Evolutionary conservation across 2,888 invertebrate genomes (phyloP).

Genomic region (Parelbella ahira): DNA sequence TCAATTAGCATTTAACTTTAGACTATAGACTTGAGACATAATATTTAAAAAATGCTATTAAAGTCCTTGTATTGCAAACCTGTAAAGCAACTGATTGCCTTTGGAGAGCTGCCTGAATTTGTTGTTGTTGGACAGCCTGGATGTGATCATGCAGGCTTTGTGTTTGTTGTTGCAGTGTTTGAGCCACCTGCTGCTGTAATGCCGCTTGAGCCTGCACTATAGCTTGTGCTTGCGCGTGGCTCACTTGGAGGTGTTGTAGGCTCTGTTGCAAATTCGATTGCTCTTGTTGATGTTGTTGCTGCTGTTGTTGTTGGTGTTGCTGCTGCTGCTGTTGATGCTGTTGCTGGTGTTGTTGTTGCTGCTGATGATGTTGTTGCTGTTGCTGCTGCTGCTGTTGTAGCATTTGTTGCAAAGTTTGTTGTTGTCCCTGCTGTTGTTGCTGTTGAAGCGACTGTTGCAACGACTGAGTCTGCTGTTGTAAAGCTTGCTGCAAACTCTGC

Average conservation of each 20-base stretch:
- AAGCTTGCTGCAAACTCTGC: conserved; percentile 51
- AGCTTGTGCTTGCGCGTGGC: conserved; percentile 70
- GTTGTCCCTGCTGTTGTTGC: conserved; percentile 49
- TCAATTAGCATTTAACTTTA: too few species aligned
- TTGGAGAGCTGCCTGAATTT: conserved; percentile 72
- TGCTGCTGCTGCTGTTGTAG: conserved; percentile 54
- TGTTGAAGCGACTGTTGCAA: conserved; percentile 50
- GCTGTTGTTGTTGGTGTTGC: conserved; percentile 43
- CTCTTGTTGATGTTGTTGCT: conserved; percentile 42
- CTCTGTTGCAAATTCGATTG: conserved; percentile 52
- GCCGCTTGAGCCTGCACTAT: conserved; percentile 70
- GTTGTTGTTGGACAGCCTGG: conserved; percentile 72
- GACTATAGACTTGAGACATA: too few species aligned
- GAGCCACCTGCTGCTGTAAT: conserved; percentile 70
- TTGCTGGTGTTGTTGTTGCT: conserved; percentile 47
- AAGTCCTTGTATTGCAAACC: conserved; percentile 46
- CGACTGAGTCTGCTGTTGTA: conserved; percentile 48
- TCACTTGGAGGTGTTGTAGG: conserved; percentile 66
- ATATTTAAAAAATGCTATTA: too few species aligned
- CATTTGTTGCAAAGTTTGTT: conserved; percentile 39
- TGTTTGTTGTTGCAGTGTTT: conserved; percentile 69
- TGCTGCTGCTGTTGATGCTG: conserved; percentile 48
- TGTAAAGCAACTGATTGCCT: conserved; percentile 70
- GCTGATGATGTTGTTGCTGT: conserved; percentile 47
- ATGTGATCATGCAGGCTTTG: conserved; percentile 70